Evolutionary conservation across 2,797 vertebrate species (phyloP), one percentile per base, ranked within the genome.

Genomic region (Ateles fusciceps): DNA sequence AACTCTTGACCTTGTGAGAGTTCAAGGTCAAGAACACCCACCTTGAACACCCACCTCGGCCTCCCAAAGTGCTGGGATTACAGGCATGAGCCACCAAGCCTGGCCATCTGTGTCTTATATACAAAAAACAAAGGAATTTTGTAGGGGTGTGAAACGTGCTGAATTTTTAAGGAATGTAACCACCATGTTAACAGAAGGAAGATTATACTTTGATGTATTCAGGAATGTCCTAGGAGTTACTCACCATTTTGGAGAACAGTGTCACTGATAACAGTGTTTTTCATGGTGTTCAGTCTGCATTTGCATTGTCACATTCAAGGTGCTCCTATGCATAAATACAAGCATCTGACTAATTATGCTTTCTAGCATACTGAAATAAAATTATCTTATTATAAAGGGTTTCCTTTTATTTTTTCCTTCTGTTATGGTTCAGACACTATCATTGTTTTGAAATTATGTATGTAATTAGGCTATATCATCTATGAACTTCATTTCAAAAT

Each of bases 401-500:
- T 95, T 89, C 30, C 24, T 80, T 90, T 87, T 68, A 44, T 76
- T 95, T 57, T 17, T 68, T 59, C 15, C 61, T 68, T 80, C 52
- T 76, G 19, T 89, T 95, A 42, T 24, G 19, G 44, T 84, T 72
- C 75, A 94, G 88, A 85, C 15, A 68, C 42, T 59, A 21, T 89
- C n/a, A 80, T 33, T n/a, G 85, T 87, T 90, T 92, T 87, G 4
- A 50, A 96, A 89, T 50, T 74, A n/a, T 28, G 13, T 95, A 19
- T 89, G 2, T 87, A 68, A 30, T 89, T 96, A 90, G 36, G 64
- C 48, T 80, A 85, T 52, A 74, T 61, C 28, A 75, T 30, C 28
- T 88, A 61, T 19, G 7, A 95, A 75, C 28, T 96, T 94, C 46
- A 42, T 74, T 90, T 93, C 48, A 88, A 59, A 94, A 87, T 39